phyloP scores from a whole-genome alignment of 2,888 invertebrate genomes.

The Chromoteleia sp. region DNA sequence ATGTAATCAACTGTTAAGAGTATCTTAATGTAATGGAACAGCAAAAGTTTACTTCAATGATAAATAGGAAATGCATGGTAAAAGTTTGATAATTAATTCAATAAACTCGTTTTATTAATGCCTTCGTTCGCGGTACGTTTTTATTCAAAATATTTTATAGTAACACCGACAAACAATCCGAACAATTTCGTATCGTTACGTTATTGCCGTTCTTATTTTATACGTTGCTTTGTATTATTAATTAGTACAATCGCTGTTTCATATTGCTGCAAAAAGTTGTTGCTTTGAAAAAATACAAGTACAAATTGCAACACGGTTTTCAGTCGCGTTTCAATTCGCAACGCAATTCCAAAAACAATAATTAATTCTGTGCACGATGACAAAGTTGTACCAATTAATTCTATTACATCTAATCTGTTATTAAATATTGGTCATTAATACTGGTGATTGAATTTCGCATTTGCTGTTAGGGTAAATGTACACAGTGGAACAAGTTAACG shows the following conservation, averaged over 20 bases:
- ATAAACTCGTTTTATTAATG: constrained; percentile 9
- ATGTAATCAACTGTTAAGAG: constrained; percentile 23
- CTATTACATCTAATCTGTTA: constrained; percentile 24
- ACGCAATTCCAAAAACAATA: constrained; percentile 42
- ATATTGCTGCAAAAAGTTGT: constrained; percentile 43
- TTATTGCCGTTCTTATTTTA: constrained; percentile 37
- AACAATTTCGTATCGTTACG: constrained; percentile 39
- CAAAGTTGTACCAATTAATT: constrained; percentile 46
- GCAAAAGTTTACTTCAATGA: neutral
- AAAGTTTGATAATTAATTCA: neutral
- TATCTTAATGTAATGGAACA: constrained; percentile 20
- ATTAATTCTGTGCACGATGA: constrained; percentile 30
- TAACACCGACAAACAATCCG: constrained; percentile 36
- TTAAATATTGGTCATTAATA: constrained; percentile 36
- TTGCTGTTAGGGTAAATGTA: constrained; percentile 14
- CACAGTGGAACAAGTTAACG: constrained; percentile 17
- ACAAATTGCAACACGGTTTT: constrained; percentile 48
- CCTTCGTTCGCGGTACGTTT: constrained; percentile 1
- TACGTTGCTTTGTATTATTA: constrained; percentile 48
- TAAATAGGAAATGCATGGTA: neutral
- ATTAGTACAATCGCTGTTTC: constrained; percentile 41
- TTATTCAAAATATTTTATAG: constrained; percentile 26
- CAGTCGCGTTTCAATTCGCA: constrained; percentile 28
- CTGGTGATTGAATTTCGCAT: constrained; percentile 9
- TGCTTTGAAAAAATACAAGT: constrained; percentile 25